phyloP scores from a whole-genome alignment of 2,797 vertebrate genomes.

The Crenichthys baileyi region DNA sequence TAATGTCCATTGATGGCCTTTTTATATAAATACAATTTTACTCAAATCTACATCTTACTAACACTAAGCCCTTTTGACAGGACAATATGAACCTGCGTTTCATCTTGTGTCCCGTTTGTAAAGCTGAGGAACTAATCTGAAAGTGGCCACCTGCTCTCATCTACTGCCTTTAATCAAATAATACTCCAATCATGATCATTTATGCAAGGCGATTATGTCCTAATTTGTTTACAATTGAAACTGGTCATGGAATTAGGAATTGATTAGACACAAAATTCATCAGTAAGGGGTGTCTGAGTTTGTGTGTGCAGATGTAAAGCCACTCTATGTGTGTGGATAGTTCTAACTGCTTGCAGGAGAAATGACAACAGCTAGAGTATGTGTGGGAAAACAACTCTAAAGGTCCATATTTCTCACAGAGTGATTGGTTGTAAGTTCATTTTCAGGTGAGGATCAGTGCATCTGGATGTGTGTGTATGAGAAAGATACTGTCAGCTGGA shows the following conservation, averaged over 20 bases:
- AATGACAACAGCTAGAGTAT: background rate
- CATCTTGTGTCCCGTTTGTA: conserved; percentile 49
- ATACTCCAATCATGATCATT: conserved; percentile 80
- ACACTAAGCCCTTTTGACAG: background rate
- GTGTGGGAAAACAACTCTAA: background rate
- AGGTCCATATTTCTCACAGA: conserved; percentile 12
- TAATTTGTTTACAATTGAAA: conserved; percentile 77
- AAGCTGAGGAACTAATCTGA: conserved; percentile 37
- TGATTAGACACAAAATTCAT: conserved; percentile 67
- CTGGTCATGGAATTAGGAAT: conserved; percentile 73
- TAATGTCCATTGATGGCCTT: background rate
- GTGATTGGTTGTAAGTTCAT: conserved; percentile 18
- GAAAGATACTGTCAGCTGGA: conserved; percentile 8
- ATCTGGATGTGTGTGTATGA: conserved; percentile 8
- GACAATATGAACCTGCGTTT: conserved; percentile 10
- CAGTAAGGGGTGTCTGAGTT: conserved; percentile 12
- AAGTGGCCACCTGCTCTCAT: conserved; percentile 77
- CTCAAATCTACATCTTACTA: background rate
- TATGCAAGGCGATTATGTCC: conserved; percentile 74
- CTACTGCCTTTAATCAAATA: conserved; percentile 79
- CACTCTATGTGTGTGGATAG: background rate
- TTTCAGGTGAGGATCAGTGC: conserved; percentile 25
- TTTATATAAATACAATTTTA: background rate
- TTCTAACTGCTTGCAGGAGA: background rate
- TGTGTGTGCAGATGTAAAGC: conserved; percentile 5